Evolutionary conservation across 2,888 invertebrate species (phyloP), one percentile per base, ranked within the genome.

Genomic region (Synergus itoensis): DNA sequence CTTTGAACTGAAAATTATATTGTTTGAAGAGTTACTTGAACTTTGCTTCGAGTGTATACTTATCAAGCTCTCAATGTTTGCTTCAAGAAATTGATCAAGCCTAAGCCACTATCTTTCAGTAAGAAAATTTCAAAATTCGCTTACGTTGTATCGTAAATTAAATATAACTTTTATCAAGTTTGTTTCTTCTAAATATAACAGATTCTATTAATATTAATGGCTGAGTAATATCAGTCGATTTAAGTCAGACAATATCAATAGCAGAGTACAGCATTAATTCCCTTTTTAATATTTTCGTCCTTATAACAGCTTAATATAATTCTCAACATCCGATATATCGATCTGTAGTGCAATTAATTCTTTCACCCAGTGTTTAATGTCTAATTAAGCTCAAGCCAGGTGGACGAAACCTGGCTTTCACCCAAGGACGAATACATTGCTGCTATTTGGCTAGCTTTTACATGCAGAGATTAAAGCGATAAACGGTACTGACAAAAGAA

Each of bases 61-160:
- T 21, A 21, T 3, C 11, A 21, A 60, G 43, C 18, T 67, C 16
- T 69, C 48, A 28, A 69, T 69, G 69, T 69, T 48, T 69, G 48
- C 48, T 69, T 48, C 45, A 48, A 48, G 18, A 69, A 69, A 69
- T 69, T 69, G 69, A 69, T 69, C 69, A 69, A 48, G 28, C 36
- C 28, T n/a, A 69, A 69, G 69, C 18, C 43, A 21, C 18, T 67
- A 43, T 5, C 43, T 12, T 67, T 21, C 12, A 21, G 9, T 28
- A 48, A 69, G 48, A 48, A 69, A 45, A 69, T 69, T 48, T 69
- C 48, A 69, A 69, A 69, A 69, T 69, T 69, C 64, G 40, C 16
- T 41, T 40, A 64, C 40, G 16, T n/a, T 40, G 7, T 40, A 12
- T 8, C 45, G 28, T 43, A 41, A 43, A 67, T 48, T 48, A 16